These are phyloP conservation scores for Bos javanicus DNA, from an alignment of 2,113 vertebrate genomes.

Conservation along the genomic window DNA sequence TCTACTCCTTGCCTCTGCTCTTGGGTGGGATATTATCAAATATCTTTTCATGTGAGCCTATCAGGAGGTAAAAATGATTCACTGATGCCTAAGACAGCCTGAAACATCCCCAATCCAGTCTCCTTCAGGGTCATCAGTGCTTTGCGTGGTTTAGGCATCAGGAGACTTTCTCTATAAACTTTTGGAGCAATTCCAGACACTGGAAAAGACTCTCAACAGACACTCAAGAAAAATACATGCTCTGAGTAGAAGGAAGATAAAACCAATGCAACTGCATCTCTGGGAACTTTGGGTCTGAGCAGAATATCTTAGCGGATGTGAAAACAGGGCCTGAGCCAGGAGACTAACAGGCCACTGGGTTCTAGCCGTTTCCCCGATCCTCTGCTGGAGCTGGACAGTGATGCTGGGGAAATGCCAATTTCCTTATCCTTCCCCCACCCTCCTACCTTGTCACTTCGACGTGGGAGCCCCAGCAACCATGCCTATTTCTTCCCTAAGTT, in stretches of 20 bases:
- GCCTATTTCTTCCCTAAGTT: no score
- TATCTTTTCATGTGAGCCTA: not conserved
- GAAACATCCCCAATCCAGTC: rapidly evolving
- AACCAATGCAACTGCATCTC: rapidly evolving
- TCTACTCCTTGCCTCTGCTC: not conserved
- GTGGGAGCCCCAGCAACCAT: not conserved
- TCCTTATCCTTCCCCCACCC: no score
- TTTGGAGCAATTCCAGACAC: not conserved
- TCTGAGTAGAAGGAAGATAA: not conserved
- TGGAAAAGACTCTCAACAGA: not conserved
- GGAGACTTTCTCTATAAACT: not conserved
- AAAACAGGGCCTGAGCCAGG: not conserved
- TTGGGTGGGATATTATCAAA: not conserved
- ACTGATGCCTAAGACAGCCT: not conserved
- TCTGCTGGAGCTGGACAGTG: not conserved
- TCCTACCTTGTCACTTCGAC: not conserved
- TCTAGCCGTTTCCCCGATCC: rapidly evolving
- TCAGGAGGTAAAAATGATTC: not conserved
- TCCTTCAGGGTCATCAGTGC: not conserved
- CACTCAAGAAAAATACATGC: not conserved
- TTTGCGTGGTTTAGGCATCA: rapidly evolving
- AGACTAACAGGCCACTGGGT: rapidly evolving
- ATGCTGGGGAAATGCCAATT: not conserved
- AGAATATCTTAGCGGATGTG: rapidly evolving
- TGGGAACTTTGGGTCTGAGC: not conserved